Conservation (phyloP, 2,888 invertebrate species). For the Brachyopa scutellaris region DNA sequence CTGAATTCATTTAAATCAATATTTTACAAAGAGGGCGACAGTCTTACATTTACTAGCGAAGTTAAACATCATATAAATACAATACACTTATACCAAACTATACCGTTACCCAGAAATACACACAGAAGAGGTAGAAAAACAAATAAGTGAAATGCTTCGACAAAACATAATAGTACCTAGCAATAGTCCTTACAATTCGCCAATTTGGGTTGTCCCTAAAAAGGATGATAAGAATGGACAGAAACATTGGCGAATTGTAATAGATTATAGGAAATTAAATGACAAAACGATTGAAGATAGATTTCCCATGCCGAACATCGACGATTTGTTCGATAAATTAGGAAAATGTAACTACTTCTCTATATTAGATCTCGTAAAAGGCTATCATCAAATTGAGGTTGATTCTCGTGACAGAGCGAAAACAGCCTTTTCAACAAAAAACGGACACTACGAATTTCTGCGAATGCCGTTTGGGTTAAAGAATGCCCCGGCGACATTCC, state of each 20-base stretch:
- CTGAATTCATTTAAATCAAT: too few relatives aligned
- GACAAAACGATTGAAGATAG: slow-evolving; percentile 10
- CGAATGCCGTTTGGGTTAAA: too few relatives aligned
- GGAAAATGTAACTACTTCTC: too few relatives aligned
- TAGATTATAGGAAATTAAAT: too few relatives aligned
- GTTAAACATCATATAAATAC: slow-evolving; percentile 29
- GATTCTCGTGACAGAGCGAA: slow-evolving; percentile 23
- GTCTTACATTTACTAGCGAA: neutral
- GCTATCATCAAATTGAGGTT: slow-evolving; percentile 8
- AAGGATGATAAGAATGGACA: too few relatives aligned
- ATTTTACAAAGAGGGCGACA: slow-evolving; percentile 11
- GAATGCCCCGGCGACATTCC: too few relatives aligned
- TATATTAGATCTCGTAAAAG: too few relatives aligned
- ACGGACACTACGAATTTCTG: too few relatives aligned
- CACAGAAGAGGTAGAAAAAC: slow-evolving; percentile 30
- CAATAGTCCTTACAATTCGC: slow-evolving; percentile 7
- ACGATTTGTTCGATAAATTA: too few relatives aligned
- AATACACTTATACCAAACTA: neutral
- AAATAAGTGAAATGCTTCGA: too few relatives aligned
- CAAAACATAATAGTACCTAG: slow-evolving; percentile 19
- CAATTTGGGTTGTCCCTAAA: too few relatives aligned
- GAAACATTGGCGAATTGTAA: neutral
- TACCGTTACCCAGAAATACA: slow-evolving; percentile 13
- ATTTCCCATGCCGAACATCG: slow-evolving; percentile 9
- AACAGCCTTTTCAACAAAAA: slow-evolving; percentile 60